Percentiles rank a stretch among this genome's conserved stretches.
phyloP scores from a whole-genome alignment of 2,888 invertebrate genomes.

The Furcula furcula region DNA sequence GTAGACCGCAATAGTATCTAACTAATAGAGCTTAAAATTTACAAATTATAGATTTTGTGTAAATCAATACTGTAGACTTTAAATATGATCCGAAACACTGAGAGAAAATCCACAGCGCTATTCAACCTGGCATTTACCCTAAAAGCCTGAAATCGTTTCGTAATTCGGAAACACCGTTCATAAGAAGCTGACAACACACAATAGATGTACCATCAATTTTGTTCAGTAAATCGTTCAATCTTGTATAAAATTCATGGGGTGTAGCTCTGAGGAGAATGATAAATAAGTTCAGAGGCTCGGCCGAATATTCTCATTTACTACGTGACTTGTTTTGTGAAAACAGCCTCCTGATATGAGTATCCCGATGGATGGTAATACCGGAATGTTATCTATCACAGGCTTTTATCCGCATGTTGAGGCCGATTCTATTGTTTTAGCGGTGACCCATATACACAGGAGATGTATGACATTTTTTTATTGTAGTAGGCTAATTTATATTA shows the following conservation, averaged over 20 bases:
- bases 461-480: no score
- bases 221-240: slow-evolving; percentile 80
- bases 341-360: slow-evolving; percentile 70
- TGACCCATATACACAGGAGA: no score
- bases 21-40: no score
- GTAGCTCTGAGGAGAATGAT: slow-evolving; percentile 78
- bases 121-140: neutral
- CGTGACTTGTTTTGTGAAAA: slow-evolving; percentile 79
- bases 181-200: slow-evolving; percentile 69
- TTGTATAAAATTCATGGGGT: slow-evolving; percentile 81
- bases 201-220: slow-evolving; percentile 80
- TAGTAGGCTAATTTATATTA: no score
- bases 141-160: slow-evolving; percentile 26
- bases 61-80: no score
- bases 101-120: no score
- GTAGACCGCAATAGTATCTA: no score
- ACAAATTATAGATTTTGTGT: no score
- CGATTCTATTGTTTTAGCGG: slow-evolving; percentile 31
- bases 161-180: slow-evolving; percentile 44
- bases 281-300: slow-evolving; percentile 76
- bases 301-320: slow-evolving; percentile 82
- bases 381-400: slow-evolving; percentile 66
- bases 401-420: slow-evolving; percentile 51
- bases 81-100: no score
- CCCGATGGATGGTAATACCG: slow-evolving; percentile 59